Percentiles rank a stretch among this genome's conserved stretches.
Evolutionary conservation across 2,888 invertebrate species (phyloP).

Genomic region (Shargacucullia verbasci): DNA sequence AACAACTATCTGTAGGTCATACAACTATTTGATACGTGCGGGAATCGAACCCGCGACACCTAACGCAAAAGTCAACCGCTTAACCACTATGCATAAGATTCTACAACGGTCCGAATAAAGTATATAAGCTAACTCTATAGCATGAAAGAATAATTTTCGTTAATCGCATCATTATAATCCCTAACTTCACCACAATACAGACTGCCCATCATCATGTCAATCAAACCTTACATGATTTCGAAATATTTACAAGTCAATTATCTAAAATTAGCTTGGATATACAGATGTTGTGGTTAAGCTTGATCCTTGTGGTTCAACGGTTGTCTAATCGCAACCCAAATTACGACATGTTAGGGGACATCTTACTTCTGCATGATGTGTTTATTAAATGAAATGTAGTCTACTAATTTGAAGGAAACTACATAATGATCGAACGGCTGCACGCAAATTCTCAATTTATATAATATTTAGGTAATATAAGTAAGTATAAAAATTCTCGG

Average conservation of each 20-base stretch:
- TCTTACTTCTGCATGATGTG: conserved; percentile 58
- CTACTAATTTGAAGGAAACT: conserved; percentile 37
- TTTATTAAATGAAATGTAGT: conserved; percentile 69
- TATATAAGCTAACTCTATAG: no score
- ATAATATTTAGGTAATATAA: conserved; percentile 10
- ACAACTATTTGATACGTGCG: no score
- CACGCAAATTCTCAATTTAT: conserved; percentile 53
- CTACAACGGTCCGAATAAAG: no score
- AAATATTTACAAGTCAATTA: conserved; percentile 53
- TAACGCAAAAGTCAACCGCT: no score
- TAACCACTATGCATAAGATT: no score
- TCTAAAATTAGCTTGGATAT: conserved; percentile 39
- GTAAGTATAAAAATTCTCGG: conserved; percentile 5
- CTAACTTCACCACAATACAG: conserved; percentile 39
- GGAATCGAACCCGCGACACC: no score
- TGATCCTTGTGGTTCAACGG: conserved; percentile 51
- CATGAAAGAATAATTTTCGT: no score
- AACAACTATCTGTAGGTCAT: no score
- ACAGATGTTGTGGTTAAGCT: conserved; percentile 59
- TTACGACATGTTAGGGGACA: conserved; percentile 47
- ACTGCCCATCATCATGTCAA: conserved; percentile 29
- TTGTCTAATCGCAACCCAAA: conserved; percentile 56
- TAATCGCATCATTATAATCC: conserved; percentile 20
- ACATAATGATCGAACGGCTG: conserved; percentile 35
- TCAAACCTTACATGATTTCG: conserved; percentile 43